phyloP scores from a whole-genome alignment of 2,113 vertebrate species.

The Corythornis vintsioides region DNA sequence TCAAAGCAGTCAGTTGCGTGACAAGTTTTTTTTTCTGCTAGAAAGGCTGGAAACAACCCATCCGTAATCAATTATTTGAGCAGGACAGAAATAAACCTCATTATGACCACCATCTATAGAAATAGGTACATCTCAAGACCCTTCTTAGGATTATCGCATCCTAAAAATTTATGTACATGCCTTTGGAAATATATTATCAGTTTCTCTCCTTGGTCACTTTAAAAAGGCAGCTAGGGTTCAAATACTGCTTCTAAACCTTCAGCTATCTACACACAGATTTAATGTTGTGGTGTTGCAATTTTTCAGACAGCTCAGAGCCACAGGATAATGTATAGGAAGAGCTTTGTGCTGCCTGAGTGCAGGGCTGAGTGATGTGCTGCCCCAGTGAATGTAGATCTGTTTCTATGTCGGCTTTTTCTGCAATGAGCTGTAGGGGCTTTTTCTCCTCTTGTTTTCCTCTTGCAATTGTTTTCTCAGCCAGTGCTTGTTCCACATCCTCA shows the following conservation, averaged over 20 bases:
- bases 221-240: background rate
- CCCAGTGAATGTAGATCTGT: rapidly evolving
- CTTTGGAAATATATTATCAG: background rate
- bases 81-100: background rate
- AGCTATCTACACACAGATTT: background rate
- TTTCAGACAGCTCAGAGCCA: background rate
- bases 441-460: background rate
- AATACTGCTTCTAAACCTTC: background rate
- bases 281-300: background rate
- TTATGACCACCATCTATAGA: background rate
- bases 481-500: background rate
- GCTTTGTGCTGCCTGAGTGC: background rate
- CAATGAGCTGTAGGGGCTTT: background rate
- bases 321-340: background rate
- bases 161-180: background rate
- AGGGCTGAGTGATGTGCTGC: background rate
- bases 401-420: background rate
- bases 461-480: background rate
- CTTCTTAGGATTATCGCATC: background rate
- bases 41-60: background rate
- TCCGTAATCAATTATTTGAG: background rate
- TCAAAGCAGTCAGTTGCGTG: background rate
- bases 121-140: background rate
- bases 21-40: background rate
- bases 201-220: background rate